Percentiles rank a stretch among this genome's conserved stretches.
These are phyloP conservation scores for Centrocercus urophasianus DNA, from an alignment of 2,113 vertebrate genomes.

Conservation along the genomic window DNA sequence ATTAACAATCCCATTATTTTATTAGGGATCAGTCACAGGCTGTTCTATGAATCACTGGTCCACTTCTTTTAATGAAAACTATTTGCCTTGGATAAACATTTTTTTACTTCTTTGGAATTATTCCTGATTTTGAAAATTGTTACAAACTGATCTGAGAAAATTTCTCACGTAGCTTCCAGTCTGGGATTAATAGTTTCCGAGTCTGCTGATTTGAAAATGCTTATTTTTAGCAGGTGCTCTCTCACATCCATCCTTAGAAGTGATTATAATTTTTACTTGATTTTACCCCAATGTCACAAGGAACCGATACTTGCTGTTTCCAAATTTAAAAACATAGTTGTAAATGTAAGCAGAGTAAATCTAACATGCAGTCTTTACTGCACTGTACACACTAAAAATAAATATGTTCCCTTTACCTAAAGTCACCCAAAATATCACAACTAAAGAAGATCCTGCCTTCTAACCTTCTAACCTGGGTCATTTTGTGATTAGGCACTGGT, in stretches of 20 bases:
- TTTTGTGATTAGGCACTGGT: neutral
- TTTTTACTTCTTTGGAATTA: neutral
- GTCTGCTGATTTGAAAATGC: neutral
- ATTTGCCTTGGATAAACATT: neutral
- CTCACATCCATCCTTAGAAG: neutral
- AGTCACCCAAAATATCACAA: neutral
- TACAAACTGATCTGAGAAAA: neutral
- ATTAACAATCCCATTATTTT: neutral
- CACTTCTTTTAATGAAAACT: neutral
- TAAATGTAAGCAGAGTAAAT: neutral
- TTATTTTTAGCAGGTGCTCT: conserved; percentile 24
- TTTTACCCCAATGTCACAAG: neutral
- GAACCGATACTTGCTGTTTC: neutral
- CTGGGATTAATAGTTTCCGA: neutral
- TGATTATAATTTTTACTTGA: neutral
- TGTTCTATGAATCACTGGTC: neutral
- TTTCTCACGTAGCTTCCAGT: neutral
- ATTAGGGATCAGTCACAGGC: neutral
- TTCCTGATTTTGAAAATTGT: neutral
- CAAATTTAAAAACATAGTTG: neutral
- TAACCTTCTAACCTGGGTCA: no score
- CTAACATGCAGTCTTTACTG: neutral
- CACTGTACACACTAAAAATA: neutral
- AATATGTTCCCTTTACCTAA: neutral
- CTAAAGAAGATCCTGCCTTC: neutral